phyloP scores from a whole-genome alignment of 2,888 invertebrate species.

The Dryadula phaetusa region DNA sequence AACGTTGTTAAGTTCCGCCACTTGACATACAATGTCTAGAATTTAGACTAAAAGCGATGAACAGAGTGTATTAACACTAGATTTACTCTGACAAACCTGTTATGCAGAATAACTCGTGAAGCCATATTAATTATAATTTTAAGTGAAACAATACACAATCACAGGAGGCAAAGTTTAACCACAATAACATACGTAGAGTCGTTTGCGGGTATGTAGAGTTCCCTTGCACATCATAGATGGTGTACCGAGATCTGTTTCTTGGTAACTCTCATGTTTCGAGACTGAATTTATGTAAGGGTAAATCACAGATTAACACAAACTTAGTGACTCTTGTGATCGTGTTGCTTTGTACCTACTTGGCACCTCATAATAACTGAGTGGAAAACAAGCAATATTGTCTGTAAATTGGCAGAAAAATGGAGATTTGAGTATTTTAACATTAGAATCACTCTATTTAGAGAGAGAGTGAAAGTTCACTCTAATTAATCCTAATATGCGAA shows the following conservation, averaged over 20 bases:
- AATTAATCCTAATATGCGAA: no score
- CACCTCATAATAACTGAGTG: not conserved
- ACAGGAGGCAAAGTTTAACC: conserved; percentile 11
- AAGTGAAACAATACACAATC: not conserved
- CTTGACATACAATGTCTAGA: no score
- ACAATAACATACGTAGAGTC: not conserved
- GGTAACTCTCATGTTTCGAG: conserved; percentile 6
- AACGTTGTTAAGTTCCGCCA: no score
- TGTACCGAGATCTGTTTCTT: not conserved
- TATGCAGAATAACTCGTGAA: no score
- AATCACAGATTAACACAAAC: not conserved
- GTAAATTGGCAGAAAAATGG: no score
- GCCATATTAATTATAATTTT: not conserved
- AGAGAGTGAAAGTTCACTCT: no score
- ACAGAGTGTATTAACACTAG: no score
- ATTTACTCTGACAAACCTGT: no score
- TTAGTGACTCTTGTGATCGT: not conserved
- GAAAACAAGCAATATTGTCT: no score
- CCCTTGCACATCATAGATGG: not conserved
- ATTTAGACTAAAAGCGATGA: no score
- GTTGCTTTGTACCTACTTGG: not conserved
- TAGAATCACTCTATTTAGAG: no score
- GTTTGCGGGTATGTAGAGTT: not conserved
- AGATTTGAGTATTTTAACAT: no score
- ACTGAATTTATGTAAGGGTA: not conserved